Percentiles rank a stretch among this genome's conserved stretches.
Conservation (phyloP, 2,888 invertebrate genomes). For the Drosophila cracens region DNA sequence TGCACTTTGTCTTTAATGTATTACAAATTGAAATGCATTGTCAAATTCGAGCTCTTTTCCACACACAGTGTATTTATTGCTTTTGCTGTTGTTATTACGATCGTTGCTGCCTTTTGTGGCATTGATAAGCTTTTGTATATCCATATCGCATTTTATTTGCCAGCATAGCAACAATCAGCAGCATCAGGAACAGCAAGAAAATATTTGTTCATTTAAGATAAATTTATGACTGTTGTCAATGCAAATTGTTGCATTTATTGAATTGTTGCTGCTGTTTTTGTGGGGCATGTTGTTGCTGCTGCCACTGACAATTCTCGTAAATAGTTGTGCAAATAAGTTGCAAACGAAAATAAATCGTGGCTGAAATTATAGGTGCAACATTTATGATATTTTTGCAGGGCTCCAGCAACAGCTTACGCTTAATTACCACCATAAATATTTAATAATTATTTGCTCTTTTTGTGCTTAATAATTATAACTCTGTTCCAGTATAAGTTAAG, state of each 20-base stretch:
- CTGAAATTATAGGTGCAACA: slow-evolving; percentile 55
- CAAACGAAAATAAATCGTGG: slow-evolving; percentile 65
- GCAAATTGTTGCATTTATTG: slow-evolving; percentile 79
- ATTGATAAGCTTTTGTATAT: slow-evolving; percentile 68
- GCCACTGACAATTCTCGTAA: slow-evolving; percentile 56
- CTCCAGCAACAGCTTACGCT: slow-evolving; percentile 35
- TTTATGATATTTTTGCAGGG: slow-evolving; percentile 50
- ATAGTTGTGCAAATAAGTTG: slow-evolving; percentile 75
- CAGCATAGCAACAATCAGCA: slow-evolving; percentile 43
- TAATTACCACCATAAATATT: slow-evolving; percentile 74
- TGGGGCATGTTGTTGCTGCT: slow-evolving; percentile 26
- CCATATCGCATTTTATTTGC: slow-evolving; percentile 69
- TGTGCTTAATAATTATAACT: neutral
- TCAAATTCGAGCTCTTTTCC: slow-evolving; percentile 44
- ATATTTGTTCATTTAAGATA: slow-evolving; percentile 80
- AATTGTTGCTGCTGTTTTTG: slow-evolving; percentile 56
- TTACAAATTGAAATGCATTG: slow-evolving; percentile 76
- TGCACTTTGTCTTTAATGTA: slow-evolving; percentile 64
- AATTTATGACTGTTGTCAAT: slow-evolving; percentile 77
- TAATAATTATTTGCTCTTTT: slow-evolving; percentile 13
- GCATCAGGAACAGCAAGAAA: slow-evolving; percentile 64
- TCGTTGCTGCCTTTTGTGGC: slow-evolving; percentile 67
- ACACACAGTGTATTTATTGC: slow-evolving; percentile 44
- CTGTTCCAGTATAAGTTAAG: neutral
- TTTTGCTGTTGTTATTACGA: slow-evolving; percentile 21